Base-by-base conservation (phyloP, 1,140 invertebrate species). In the Mycetomoellerius zeteki region DNA sequence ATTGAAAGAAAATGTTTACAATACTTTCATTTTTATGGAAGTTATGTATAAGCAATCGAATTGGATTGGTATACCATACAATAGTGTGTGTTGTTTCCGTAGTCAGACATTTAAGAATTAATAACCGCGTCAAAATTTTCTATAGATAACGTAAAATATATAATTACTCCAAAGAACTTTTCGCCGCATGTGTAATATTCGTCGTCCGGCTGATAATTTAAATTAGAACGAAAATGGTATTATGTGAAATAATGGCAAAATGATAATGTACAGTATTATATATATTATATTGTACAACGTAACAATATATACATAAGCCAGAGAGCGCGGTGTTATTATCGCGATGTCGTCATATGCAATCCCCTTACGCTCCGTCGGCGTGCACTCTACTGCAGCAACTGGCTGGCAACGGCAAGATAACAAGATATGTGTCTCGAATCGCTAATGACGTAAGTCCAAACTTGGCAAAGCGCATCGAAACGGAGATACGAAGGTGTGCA, bases 351-450 rank as follows among this genome's bases (percentile, higher is more conserved):
- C 58, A 37, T 50, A 62, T 71, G 64, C 50, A 50, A 47, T 24
- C 58, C 56, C 10, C 24, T 8, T 19, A 10, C 56, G n/a, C 50
- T n/a, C 19, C 24, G 8, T 62, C 77, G n/a, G 10, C 37, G 69
- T 73, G 80, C 65, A 43, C 24, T 47, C 33, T 14, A 24, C 16
- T 73, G 69, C 81, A n/a, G 54, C 81, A 76, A 85, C 58, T 65
- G 8, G 52, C 67, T 50, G 80, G 56, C 81, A 75, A 84, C 43
- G n/a, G 81, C 67, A 62, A 85, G 81, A 85, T 85, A 85, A 85
- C 69, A 85, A 85, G 81, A 85, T 85, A 85, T 85, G 71, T 76
- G 67, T 14, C 24, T 52, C 81, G 81, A 85, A 85, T 85, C 56
- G 71, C 81, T 85, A 85, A 85, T 85, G 81, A 85, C 30, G 78